phyloP scores from a whole-genome alignment of 2,888 invertebrate species.

The Dione juno region DNA sequence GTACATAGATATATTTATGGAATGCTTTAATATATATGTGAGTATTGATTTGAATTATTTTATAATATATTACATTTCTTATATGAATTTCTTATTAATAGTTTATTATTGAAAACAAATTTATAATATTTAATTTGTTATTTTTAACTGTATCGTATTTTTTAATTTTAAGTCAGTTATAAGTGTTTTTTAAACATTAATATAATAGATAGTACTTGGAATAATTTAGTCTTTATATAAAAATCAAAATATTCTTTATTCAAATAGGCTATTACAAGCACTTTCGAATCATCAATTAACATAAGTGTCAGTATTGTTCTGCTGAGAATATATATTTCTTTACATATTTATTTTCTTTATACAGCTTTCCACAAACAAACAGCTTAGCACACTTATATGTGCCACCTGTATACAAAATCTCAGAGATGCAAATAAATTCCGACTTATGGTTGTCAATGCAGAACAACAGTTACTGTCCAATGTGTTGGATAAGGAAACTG shows the following conservation, averaged over 20 bases:
- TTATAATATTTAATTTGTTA: too few relatives aligned
- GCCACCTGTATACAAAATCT: slow-evolving; percentile 58
- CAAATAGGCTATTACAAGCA: too few relatives aligned
- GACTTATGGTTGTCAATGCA: slow-evolving; percentile 57
- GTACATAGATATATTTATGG: slow-evolving; percentile 65
- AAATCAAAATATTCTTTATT: too few relatives aligned
- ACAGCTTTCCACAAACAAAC: slow-evolving; percentile 61
- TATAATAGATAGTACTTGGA: too few relatives aligned
- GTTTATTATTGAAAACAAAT: not conserved
- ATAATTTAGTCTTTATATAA: too few relatives aligned
- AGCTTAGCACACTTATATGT: slow-evolving; percentile 61
- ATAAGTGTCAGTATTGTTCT: too few relatives aligned
- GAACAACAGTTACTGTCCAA: slow-evolving; percentile 59
- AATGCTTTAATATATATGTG: slow-evolving; percentile 71
- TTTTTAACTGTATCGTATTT: too few relatives aligned
- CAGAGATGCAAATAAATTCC: slow-evolving; percentile 63
- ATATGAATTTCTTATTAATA: not conserved
- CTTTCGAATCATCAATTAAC: too few relatives aligned
- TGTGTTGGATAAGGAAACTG: slow-evolving; percentile 53
- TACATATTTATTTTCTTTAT: not conserved
- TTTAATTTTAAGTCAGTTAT: too few relatives aligned
- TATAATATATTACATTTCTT: not conserved
- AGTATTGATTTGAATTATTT: slow-evolving; percentile 54
- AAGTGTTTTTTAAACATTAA: too few relatives aligned
- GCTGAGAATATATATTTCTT: too few relatives aligned